A percentile compares a stretch with the other conserved stretches of the same genome.
These are phyloP conservation scores for Siderastrea siderea DNA, from an alignment of 92 coral and sea anemone species.

Conservation along the genomic window DNA sequence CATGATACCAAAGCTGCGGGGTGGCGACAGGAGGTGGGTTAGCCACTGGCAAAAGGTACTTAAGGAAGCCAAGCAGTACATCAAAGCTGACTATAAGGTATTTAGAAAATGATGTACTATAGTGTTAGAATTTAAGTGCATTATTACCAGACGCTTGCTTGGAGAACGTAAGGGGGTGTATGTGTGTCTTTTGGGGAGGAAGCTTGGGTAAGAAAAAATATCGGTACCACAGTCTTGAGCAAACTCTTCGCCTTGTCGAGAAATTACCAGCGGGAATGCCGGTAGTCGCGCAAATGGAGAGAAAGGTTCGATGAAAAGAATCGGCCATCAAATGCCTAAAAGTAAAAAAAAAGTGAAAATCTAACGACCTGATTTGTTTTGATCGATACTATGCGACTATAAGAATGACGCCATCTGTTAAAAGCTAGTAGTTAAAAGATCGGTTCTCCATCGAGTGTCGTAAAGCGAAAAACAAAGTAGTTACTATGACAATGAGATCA, in stretches of 20 bases:
- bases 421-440: no score
- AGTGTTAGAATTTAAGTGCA: neutral
- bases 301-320: neutral
- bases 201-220: neutral
- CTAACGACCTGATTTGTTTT: neutral
- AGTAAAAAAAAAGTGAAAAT: neutral
- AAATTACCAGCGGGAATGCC: neutral
- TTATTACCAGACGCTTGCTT: no score
- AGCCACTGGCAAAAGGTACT: constrained; percentile 21
- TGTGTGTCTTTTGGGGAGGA: neutral
- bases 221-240: neutral
- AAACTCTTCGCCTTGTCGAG: neutral
- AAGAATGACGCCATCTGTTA: no score
- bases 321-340: no score
- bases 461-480: no score
- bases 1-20: constrained; percentile 24
- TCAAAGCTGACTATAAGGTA: constrained; percentile 60
- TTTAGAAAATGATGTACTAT: neutral
- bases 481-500: no score
- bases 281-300: neutral
- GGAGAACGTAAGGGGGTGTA: neutral
- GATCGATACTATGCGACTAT: no score
- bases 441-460: no score
- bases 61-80: constrained; percentile 38
- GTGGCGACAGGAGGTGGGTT: constrained; percentile 32